Evolutionary conservation across 2,888 invertebrate species (phyloP).

Genomic region (Eretmocerus hayati): DNA sequence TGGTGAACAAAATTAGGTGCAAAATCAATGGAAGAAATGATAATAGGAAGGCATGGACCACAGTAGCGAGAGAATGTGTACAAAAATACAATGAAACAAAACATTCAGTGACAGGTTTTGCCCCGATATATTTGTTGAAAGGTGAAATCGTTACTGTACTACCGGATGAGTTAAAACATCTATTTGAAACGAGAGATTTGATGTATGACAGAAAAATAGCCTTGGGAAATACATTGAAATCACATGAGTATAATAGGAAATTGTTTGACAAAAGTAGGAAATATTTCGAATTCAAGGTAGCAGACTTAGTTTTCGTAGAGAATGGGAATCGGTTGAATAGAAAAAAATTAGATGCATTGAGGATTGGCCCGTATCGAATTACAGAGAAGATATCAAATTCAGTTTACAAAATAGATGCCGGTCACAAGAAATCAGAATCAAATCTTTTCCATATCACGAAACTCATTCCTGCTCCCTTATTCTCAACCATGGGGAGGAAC

Average conservation of each 20-base stretch:
- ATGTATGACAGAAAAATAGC: background rate
- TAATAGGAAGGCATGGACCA: slow-evolving; percentile 17
- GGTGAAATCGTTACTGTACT: slow-evolving; percentile 23
- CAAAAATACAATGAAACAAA: slow-evolving; percentile 31
- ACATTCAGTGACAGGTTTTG: slow-evolving; percentile 29
- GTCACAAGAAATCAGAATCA: slow-evolving; percentile 18
- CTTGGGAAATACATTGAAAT: slow-evolving; percentile 26
- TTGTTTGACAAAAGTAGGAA: slow-evolving; percentile 29
- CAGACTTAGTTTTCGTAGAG: slow-evolving; percentile 33
- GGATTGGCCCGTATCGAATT: slow-evolving; percentile 28
- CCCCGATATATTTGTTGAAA: slow-evolving; percentile 29
- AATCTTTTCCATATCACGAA: slow-evolving; percentile 19
- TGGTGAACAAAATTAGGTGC: slow-evolving; percentile 21
- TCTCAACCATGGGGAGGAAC: no score
- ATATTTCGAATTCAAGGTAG: slow-evolving; percentile 28
- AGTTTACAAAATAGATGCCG: slow-evolving; percentile 24
- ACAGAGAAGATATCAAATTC: slow-evolving; percentile 26
- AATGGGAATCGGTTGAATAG: slow-evolving; percentile 33
- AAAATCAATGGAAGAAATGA: slow-evolving; percentile 18
- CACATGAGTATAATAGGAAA: slow-evolving; percentile 30
- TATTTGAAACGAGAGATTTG: background rate
- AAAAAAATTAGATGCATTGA: slow-evolving; percentile 31
- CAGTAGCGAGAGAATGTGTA: slow-evolving; percentile 17
- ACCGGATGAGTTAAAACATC: background rate
- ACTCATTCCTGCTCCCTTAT: slow-evolving; percentile 28